phyloP scores from a whole-genome alignment of 2,113 vertebrate genomes.

The Pangasianodon hypophthalmus region DNA sequence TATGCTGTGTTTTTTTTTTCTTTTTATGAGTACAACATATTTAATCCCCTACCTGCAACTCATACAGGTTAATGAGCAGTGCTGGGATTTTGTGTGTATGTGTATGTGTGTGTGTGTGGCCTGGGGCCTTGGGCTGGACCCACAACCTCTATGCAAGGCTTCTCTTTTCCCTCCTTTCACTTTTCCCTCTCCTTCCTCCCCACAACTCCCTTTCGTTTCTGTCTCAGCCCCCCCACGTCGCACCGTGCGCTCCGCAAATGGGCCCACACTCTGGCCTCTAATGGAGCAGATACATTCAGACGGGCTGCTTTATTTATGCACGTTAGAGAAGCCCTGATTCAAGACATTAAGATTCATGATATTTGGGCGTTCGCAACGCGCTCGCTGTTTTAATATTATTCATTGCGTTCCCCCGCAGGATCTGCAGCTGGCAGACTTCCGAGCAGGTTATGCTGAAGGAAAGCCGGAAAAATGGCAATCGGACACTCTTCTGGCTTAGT shows the following conservation, averaged over 20 bases:
- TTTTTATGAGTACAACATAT: conserved; percentile 39
- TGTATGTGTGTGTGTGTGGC: conserved; percentile 26
- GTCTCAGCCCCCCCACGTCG: not conserved
- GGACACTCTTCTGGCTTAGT: conserved; percentile 41
- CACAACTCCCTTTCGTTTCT: conserved; percentile 44
- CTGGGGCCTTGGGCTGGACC: conserved; percentile 13
- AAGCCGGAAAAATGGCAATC: conserved; percentile 50
- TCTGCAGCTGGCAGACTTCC: conserved; percentile 58
- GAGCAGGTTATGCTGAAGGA: conserved; percentile 52
- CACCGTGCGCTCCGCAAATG: conserved; percentile 71
- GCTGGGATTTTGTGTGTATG: conserved; percentile 9
- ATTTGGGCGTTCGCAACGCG: conserved; percentile 67
- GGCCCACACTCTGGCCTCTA: conserved; percentile 66
- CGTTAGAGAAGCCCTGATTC: conserved; percentile 57
- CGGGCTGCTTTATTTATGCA: conserved; percentile 74
- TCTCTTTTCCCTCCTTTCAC: conserved; percentile 57
- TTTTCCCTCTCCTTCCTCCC: conserved; percentile 35
- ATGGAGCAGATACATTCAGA: conserved; percentile 74
- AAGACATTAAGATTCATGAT: conserved; percentile 68
- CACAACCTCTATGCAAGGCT: conserved; percentile 35
- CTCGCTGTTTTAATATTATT: conserved; percentile 67
- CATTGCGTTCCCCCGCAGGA: conserved; percentile 68
- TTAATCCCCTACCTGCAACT: conserved; percentile 38
- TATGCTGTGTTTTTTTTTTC: conserved; percentile 50
- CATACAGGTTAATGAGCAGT: conserved; percentile 51